Evolutionary conservation across 2,113 vertebrate species (phyloP).

Genomic region (Alces alces): DNA sequence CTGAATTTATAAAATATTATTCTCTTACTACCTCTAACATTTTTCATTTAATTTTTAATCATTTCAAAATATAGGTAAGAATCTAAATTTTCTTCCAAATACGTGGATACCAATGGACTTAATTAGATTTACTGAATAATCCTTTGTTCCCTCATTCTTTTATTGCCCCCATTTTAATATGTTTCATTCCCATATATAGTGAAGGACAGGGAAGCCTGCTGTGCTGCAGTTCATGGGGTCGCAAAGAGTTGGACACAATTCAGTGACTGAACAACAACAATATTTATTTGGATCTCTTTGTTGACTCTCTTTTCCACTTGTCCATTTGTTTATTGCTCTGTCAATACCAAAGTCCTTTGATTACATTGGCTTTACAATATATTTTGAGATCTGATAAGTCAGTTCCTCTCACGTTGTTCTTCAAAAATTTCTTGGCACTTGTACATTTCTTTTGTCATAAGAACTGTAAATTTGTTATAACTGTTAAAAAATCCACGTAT

Average conservation of each 20-base stretch:
- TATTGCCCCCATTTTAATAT: background rate
- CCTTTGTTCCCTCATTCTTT: background rate
- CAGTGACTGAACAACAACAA: background rate
- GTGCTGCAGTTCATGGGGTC: background rate
- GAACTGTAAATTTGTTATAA: background rate
- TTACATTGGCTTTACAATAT: background rate
- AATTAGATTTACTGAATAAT: background rate
- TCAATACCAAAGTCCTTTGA: background rate
- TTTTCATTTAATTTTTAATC: constrained; percentile 15
- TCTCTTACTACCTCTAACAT: background rate
- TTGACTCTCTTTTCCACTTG: background rate
- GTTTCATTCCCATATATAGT: background rate
- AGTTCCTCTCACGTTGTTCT: background rate
- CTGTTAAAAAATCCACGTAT: background rate
- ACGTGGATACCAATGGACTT: background rate
- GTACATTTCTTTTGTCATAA: background rate
- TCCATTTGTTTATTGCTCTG: background rate
- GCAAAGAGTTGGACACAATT: background rate
- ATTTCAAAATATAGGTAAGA: background rate
- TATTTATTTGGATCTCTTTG: background rate
- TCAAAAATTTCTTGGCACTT: background rate
- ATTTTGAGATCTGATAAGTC: background rate
- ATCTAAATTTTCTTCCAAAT: background rate
- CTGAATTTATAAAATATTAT: constrained; percentile 4
- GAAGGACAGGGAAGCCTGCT: background rate